Conservation (phyloP, 2,113 vertebrate genomes). For the Columba janthina region DNA sequence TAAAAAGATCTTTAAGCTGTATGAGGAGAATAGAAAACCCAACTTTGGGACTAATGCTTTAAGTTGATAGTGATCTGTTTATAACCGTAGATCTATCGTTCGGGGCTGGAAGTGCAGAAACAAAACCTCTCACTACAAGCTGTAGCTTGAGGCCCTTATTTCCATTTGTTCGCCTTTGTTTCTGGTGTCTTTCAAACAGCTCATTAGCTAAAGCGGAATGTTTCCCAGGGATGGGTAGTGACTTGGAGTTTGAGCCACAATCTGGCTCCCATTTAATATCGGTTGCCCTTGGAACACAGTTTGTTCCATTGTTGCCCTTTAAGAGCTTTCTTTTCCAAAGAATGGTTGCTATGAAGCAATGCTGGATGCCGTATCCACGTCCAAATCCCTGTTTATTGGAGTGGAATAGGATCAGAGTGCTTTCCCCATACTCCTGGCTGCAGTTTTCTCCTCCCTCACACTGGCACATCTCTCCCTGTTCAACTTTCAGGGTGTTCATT, state of each 20-base stretch:
- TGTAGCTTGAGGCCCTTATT: not conserved
- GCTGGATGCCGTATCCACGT: not conserved
- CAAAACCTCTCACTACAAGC: not conserved
- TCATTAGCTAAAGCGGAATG: not conserved
- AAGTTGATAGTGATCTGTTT: not conserved
- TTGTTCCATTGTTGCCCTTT: not conserved
- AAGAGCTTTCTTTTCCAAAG: not conserved
- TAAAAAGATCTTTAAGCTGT: not conserved
- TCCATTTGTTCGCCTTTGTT: not conserved
- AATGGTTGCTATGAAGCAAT: not conserved
- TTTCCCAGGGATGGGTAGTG: not conserved
- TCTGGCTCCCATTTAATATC: not conserved
- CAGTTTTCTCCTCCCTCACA: not conserved
- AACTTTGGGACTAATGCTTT: not conserved
- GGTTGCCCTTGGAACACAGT: not conserved
- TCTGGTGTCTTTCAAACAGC: not conserved
- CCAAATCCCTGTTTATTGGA: fast-evolving
- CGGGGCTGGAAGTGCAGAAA: not conserved
- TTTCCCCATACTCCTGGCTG: not conserved
- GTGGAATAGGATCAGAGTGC: not conserved
- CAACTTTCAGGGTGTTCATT: not conserved
- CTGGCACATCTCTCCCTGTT: not conserved
- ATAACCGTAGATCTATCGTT: not conserved
- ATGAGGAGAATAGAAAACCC: not conserved
- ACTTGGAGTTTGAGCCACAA: fast-evolving